Percentiles rank a stretch among this genome's conserved stretches.
phyloP scores from a whole-genome alignment of 2,888 invertebrate species.

The Willowsia nigromaculata region DNA sequence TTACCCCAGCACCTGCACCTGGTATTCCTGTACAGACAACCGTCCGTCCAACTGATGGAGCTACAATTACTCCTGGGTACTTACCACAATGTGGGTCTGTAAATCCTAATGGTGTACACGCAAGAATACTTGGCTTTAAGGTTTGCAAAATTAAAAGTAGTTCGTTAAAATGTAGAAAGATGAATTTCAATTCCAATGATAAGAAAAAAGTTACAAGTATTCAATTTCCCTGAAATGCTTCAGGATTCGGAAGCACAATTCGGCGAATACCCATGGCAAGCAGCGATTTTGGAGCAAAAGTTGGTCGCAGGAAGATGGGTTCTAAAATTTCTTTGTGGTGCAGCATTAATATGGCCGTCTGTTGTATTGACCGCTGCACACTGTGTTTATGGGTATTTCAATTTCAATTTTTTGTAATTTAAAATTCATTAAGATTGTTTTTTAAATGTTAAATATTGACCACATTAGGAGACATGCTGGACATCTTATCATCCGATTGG shows the following conservation, averaged over 20 bases:
- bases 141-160: constrained; percentile 1
- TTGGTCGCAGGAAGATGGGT: constrained; percentile 73
- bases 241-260: constrained; percentile 78
- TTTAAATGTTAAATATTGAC: background rate
- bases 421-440: background rate
- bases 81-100: constrained; percentile 76
- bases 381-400: constrained; percentile 80
- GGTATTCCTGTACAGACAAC: constrained; percentile 37
- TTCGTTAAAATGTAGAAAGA: background rate
- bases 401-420: background rate
- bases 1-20: constrained; percentile 48
- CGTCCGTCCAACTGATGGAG: background rate
- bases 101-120: constrained; percentile 78
- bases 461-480: constrained; percentile 75
- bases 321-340: constrained; percentile 80
- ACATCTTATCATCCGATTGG: constrained; percentile 84
- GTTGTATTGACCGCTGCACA: constrained; percentile 79
- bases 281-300: constrained; percentile 76
- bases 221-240: background rate
- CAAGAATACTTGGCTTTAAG: constrained; percentile 77
- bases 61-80: constrained; percentile 72
- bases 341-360: constrained; percentile 79
- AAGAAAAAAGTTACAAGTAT: background rate
- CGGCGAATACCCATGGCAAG: constrained; percentile 79
- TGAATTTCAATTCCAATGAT: background rate